Base-by-base conservation (phyloP, 2,888 invertebrate genomes). In the Chalcosyrphus nemorum region DNA sequence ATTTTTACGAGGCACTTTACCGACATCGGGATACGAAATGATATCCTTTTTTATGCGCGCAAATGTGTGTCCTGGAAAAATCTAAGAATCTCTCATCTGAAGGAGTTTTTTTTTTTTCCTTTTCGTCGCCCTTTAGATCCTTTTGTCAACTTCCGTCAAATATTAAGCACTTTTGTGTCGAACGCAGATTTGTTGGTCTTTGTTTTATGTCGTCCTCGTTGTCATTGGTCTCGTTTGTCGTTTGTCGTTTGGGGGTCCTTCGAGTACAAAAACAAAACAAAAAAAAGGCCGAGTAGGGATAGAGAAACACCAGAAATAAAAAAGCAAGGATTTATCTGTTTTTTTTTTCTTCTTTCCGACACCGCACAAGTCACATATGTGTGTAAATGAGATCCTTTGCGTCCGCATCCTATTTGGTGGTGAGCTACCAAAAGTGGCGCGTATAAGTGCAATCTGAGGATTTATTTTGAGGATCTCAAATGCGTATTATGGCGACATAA, bases 1-100 rank as follows among this genome's bases (percentile, higher is more conserved):
- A 86, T 78, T 87, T 87, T 87, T 87, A 87, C 86, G 86, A 87
- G 86, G 84, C 84, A 80, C 77, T 82, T 86, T 77, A 77, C 78
- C 35, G 29, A 63, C 70, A 75, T 56, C 59, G 66, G 56, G 35
- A 61, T 61, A 72, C 68, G 61, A 45, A 84, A 54, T 68, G 41
- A 84, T 80, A 80, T 80, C 70, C 74, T 70, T 75, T 82, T 84
- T 84, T 80, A 84, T 80, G 63, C 80, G 61, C 63, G 70, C 68
- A 68, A 80, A 63, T 74, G 80, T 80, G 68, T 63, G 56, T 63
- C 68, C 32, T n/a, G 47, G 56, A 57, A 68, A n/a, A 54, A 74
- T 56, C 24, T 32, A 45, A 41, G 52, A 66, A 21, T 75, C 41
- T 57, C 65, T 63, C 66, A 24, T 72, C 32, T 78, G 41, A 82